phyloP scores from a whole-genome alignment of 2,113 vertebrate species.

The Elachura formosa region DNA sequence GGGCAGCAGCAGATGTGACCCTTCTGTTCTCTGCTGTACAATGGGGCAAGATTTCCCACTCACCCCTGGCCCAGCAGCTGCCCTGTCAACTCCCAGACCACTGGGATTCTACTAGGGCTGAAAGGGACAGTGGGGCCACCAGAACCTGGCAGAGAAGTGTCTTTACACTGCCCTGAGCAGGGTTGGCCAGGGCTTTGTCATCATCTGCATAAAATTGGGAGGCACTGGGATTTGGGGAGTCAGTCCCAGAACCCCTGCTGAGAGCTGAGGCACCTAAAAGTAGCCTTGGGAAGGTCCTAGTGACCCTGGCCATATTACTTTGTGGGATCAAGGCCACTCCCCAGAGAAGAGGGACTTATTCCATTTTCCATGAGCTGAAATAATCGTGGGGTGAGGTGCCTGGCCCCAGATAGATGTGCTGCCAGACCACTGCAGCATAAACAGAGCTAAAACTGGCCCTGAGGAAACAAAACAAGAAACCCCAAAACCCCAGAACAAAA shows the following conservation, averaged over 20 bases:
- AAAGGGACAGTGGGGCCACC: not conserved
- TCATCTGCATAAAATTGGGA: not conserved
- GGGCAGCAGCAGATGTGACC: not conserved
- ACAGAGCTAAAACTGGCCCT: not conserved
- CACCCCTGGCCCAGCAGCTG: not conserved
- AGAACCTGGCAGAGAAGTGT: not conserved
- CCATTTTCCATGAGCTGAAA: not conserved
- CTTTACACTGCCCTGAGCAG: not conserved
- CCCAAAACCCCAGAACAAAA: slow-evolving; percentile 52
- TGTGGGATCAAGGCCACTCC: not conserved
- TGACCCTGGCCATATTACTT: not conserved
- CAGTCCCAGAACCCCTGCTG: not conserved
- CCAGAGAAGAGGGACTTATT: not conserved
- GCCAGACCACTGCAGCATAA: not conserved
- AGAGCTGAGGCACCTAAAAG: not conserved
- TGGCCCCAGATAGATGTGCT: not conserved
- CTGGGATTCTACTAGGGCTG: not conserved
- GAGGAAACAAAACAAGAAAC: slow-evolving; percentile 38
- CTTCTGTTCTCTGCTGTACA: not conserved
- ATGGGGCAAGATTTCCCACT: not conserved
- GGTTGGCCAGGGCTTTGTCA: not conserved
- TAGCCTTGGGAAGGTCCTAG: not conserved
- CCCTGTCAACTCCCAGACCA: not conserved
- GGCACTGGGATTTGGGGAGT: not conserved
- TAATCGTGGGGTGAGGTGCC: rapidly evolving